Base-by-base conservation (phyloP, 1,140 invertebrate genomes). In the Thrips palmi region DNA sequence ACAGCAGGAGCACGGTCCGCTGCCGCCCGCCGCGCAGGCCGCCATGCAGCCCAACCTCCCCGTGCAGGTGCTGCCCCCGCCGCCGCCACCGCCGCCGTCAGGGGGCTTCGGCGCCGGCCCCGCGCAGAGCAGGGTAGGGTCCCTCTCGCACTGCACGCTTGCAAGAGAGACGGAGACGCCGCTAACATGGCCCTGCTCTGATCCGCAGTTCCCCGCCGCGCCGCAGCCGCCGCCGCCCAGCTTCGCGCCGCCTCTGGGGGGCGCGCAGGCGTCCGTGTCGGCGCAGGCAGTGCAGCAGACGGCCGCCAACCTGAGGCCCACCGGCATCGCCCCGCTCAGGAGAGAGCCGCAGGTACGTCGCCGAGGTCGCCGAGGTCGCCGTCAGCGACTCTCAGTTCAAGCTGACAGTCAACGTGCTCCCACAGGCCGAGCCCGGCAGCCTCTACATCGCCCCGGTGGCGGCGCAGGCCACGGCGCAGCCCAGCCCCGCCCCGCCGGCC, bases 41-140 rank as follows among this genome's bases (percentile, higher is more conserved):
- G 64, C 62, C 17, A 61, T 71, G 56, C 64, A 70, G 44, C 70
- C 75, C 15, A 25, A 17, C 27, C 19, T 22, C 36, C 25, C 14
- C 21, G 33, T 33, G 11, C 25, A 36, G 21, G n/a, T 7, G 14
- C 30, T 33, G 11, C 29, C 45, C 44, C 57, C 65, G 46, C 59
- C 68, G 49, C 46, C 64, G 48, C 57, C 65, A 49, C 47, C 60
- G 30, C 23, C 49, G 18, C 39, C 44, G 33, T 25, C 43, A 29
- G 8, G 18, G 32, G 41, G 25, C 40, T 22, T 29, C 28, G 19
- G 39, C 45, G 33, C 49, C 44, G 39, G 44, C 48, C 32, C 51
- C 40, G 34, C 38, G n/a, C n/a, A n/a, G n/a, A n/a, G n/a, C n/a
- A n/a, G n/a, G n/a, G n/a, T n/a, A n/a, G n/a, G n/a, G n/a, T n/a